phyloP scores from a whole-genome alignment of 2,888 invertebrate species.

The Punctoribates punctum region DNA sequence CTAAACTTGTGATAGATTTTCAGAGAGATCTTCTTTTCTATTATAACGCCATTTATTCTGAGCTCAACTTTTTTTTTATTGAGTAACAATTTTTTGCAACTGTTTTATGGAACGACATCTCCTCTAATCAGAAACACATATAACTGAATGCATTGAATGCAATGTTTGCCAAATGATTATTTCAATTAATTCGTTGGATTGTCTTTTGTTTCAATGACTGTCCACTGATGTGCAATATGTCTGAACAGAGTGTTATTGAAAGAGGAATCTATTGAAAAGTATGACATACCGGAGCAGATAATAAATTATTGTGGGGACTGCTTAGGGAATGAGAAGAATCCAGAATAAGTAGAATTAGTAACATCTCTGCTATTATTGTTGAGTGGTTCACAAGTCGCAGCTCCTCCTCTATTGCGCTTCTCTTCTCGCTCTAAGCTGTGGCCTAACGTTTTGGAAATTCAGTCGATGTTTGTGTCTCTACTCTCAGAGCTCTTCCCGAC shows the following conservation, averaged over 20 bases:
- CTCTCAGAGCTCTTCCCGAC: background rate
- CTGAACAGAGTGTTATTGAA: background rate
- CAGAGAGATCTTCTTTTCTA: background rate
- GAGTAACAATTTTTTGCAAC: too few relatives aligned
- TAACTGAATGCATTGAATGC: too few relatives aligned
- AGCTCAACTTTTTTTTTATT: background rate
- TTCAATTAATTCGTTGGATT: too few relatives aligned
- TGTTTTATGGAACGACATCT: too few relatives aligned
- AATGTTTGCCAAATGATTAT: too few relatives aligned
- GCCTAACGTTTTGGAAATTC: background rate
- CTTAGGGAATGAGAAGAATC: slow-evolving; percentile 6
- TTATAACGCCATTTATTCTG: background rate
- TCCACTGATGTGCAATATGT: background rate
- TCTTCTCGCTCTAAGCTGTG: background rate
- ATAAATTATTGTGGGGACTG: background rate
- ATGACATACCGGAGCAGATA: slow-evolving; percentile 23
- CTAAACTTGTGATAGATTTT: slow-evolving; percentile 12
- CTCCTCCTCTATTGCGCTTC: slow-evolving; percentile 12
- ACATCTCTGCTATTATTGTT: background rate
- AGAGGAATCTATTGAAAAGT: background rate
- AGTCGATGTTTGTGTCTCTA: background rate
- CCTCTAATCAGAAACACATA: too few relatives aligned
- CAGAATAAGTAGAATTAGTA: background rate
- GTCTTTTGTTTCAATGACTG: too few relatives aligned
- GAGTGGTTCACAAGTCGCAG: slow-evolving; percentile 10